phyloP scores from a whole-genome alignment of 1,140 invertebrate genomes.

The Drosophila leontia region DNA sequence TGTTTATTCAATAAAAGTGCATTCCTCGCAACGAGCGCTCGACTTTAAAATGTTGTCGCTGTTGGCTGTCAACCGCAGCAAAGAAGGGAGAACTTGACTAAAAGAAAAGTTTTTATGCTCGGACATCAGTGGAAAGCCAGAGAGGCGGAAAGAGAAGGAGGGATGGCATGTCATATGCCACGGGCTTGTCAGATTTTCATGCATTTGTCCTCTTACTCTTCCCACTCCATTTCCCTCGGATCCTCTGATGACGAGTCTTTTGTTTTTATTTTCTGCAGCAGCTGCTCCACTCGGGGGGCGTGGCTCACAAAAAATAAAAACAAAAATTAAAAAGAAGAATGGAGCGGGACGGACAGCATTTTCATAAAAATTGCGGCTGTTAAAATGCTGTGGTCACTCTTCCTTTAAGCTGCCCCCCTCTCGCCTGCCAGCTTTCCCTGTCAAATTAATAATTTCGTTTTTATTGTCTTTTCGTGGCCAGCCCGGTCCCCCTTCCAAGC shows the following conservation, averaged over 20 bases:
- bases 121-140: constrained; percentile 36
- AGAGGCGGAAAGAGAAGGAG: constrained; percentile 9
- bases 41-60: constrained; percentile 61
- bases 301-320: constrained; percentile 54
- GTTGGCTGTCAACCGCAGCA: constrained; percentile 65
- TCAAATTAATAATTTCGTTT: constrained; percentile 81
- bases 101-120: constrained; percentile 72
- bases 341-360: constrained; percentile 43
- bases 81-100: constrained; percentile 56
- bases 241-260: constrained; percentile 28
- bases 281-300: constrained; percentile 51
- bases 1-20: constrained; percentile 75
- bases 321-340: constrained; percentile 14
- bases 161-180: constrained; percentile 53
- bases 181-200: constrained; percentile 60
- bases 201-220: constrained; percentile 43
- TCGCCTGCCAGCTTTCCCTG: constrained; percentile 17
- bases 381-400: constrained; percentile 75
- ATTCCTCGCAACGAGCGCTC: constrained; percentile 14
- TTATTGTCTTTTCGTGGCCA: constrained; percentile 67
- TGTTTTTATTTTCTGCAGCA: constrained; percentile 52
- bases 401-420: constrained; percentile 20
- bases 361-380: constrained; percentile 75
- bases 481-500: constrained; percentile 21
- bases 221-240: constrained; percentile 25